Base-by-base conservation (phyloP, 2,113 vertebrate genomes). In the Neogale vison region DNA sequence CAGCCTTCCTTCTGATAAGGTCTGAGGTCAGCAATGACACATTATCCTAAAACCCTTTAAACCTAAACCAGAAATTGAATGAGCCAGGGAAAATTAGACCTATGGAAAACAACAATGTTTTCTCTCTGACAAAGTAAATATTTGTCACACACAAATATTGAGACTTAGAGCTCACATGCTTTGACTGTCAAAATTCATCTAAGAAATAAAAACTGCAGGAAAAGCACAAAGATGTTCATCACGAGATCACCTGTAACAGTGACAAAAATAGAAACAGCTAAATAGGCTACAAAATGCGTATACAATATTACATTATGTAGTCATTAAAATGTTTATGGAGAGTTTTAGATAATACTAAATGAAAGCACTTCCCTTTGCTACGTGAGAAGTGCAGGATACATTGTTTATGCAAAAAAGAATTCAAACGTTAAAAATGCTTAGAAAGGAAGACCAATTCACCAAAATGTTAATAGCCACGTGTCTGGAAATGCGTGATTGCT, bases 371-470 rank as follows among this genome's bases (percentile, higher is more conserved):
- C 83, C 50, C 69, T 91, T 89, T 45, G 69, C 29, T 65, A 84
- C 94, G 39, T 84, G 21, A 94, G 36, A 94, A 94, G 42, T 45
- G 7, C 31, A 74, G 59, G 80, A 52, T 36, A 89, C 31, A 23
- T 50, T 69, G 39, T 87, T 92, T 84, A 86, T 3, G 50, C 24
- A 86, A 96, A 36, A 92, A 95, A 88, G 7, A 92, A 96, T 84
- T 84, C 47, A 69, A 94, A 34, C 55, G 4, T 85, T 84, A 47
- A 77, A 90, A 90, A 39, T 94, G n/a, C 18, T 74, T 52, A 90
- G 69, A 31, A 81, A 88, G 80, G 29, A n/a, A 77, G 26, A 65
- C 31, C 79, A 45, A 63, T 93, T 96, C 79, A 79, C 34, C 12
- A 69, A 97, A 96, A 77, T 55, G 24, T 80, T 85, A 88, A 89